Conservation (phyloP, 1,140 invertebrate species). For the Sycobia sp. region DNA sequence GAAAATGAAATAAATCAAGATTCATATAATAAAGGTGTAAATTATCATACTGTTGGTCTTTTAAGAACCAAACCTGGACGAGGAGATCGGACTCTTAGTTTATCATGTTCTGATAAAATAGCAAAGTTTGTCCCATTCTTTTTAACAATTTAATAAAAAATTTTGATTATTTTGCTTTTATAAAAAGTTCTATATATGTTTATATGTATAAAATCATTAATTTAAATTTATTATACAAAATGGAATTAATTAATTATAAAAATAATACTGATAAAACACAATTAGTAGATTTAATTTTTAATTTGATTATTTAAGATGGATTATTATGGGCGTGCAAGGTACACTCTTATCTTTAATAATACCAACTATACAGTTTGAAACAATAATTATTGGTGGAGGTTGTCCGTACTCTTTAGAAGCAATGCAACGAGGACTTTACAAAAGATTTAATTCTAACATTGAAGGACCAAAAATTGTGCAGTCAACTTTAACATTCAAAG, state of each 20-base stretch:
- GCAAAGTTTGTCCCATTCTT: slow-evolving; percentile 57
- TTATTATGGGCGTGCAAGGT: slow-evolving; percentile 82
- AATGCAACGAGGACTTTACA: slow-evolving; percentile 70
- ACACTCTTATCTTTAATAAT: slow-evolving; percentile 76
- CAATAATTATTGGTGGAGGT: slow-evolving; percentile 73
- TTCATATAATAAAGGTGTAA: slow-evolving; percentile 60
- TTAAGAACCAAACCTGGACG: slow-evolving; percentile 90
- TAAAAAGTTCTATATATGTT: too few species aligned
- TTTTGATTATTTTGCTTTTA: too few species aligned
- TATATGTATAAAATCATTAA: neutral
- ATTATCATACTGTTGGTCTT: slow-evolving; percentile 75
- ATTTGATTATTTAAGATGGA: slow-evolving; percentile 70
- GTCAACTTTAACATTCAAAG: slow-evolving; percentile 54
- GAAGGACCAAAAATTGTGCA: slow-evolving; percentile 51
- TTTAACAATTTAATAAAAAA: too few species aligned
- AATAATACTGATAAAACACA: neutral
- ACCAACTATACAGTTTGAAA: slow-evolving; percentile 72
- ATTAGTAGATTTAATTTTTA: neutral
- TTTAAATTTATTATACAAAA: slow-evolving; percentile 5
- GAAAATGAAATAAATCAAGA: slow-evolving; percentile 62
- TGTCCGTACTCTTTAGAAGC: slow-evolving; percentile 69
- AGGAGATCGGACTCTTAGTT: slow-evolving; percentile 85
- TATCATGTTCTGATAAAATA: slow-evolving; percentile 94
- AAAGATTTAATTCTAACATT: slow-evolving; percentile 54
- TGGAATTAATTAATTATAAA: neutral